Base-by-base conservation (phyloP, 2,113 vertebrate species). In the Parotia lawesii region DNA sequence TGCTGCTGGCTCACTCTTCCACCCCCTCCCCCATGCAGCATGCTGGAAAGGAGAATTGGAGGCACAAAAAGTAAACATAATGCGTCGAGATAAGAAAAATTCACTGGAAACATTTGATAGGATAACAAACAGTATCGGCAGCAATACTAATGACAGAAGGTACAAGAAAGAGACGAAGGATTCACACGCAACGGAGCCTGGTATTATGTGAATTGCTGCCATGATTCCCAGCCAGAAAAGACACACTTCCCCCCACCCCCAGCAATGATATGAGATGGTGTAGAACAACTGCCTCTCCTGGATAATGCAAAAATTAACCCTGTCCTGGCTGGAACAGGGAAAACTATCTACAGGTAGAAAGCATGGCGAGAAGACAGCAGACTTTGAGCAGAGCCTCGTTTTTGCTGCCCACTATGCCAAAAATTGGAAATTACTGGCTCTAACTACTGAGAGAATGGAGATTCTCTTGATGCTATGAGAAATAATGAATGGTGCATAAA, bases 1-100 rank as follows among this genome's bases (percentile, higher is more conserved):
- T 11, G 12, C 28, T 61, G 15, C 20, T 54, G 10, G 3, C 29
- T 40, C 24, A n/a, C 19, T n/a, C 38, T 28, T n/a, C n/a, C 12
- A 15, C 4, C 10, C 10, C 2, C 15, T 53, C 3, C 4, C 17
- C 2, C 5, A 20, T 14, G 10, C 56, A 53, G 6, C 2, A 0
- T 27, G 35, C 12, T 42, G 42, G 25, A 57, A 56, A 37, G 42
- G 27, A 65, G 44, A 57, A 44, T 2, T 61, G 16, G 31, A 72
- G 12, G 8, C 15, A 50, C 10, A 33, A 33, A 48, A 40, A 4
- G 28, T 35, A 48, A 48, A 65, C 25, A 42, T 9, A 31, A 50
- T 0, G 1, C 10, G 21, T 9, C 4, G 7, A 56, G 35, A 42
- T 23, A 57, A 64, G 14, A 42, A 87, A 22, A 57, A 23, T 15